Evolutionary conservation across 2,797 vertebrate species (phyloP), one percentile per base, ranked within the genome.

Genomic region (Enteromius paludinosus): DNA sequence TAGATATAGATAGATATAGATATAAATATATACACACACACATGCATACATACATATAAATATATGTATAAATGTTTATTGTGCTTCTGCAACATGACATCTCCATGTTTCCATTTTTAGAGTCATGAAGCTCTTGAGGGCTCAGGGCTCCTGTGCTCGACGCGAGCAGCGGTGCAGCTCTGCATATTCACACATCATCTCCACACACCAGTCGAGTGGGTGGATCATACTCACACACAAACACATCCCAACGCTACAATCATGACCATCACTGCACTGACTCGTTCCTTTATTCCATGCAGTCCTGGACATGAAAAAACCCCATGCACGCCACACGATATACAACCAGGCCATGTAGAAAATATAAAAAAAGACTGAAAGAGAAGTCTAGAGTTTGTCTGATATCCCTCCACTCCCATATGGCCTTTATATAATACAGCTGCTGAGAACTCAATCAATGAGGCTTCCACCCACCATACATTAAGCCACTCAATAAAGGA

Each of bases 351-450:
- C 47, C 62, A 33, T 66, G 35, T 6, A 1, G 9, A 28, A 75
- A 66, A 74, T 2, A 56, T 8, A 38, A 43, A 9, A 62, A 49
- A 41, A 80, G 8, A 38, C 7, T 35, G 62, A 49, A 18, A 49
- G 47, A 82, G 65, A 82, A 82, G 45, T 17, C 70, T 75, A 64
- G n/a, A 75, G 47, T 66, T 54, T 23, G 2, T 75, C 61, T 41
- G 49, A 75, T 82, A 66, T 74, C 71, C 71, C 56, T 61, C 62
- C 28, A 43, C 30, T 84, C 83, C 56, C 83, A 77, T 81, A 69
- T 85, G 65, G 73, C 54, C 72, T 85, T 84, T 76, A 85, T 76
- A 81, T 85, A 85, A 85, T 81, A 70, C 79, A 81, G 78, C 70
- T 49, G 41, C 83, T 30, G 45, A 81, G 72, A 76, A 81, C 72